Base-by-base conservation (phyloP, 1,140 invertebrate genomes). In the Pseudomyrmex flavicornis region DNA sequence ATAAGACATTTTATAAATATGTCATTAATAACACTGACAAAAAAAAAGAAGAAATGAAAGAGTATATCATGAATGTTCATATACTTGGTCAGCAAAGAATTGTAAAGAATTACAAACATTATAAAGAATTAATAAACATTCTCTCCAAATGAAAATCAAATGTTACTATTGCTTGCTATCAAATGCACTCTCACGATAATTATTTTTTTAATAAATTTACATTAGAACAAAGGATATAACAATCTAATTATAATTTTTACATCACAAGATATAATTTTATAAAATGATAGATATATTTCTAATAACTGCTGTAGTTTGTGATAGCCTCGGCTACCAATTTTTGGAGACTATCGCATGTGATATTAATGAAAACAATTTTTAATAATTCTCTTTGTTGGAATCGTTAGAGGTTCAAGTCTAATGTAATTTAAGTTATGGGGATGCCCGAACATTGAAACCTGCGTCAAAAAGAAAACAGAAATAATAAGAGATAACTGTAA, bases 121-220 rank as follows among this genome's bases (percentile, higher is more conserved):
- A 3, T 26, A 26, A 61, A 9, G 56, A 52, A 62, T 35, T 35
- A 35, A 35, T 7, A 35, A 35, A 56, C 10, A 75, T 85, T 88
- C 86, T 88, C 70, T 88, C 77, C 83, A 88, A 85, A 82, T 70
- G 70, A 73, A 88, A 17, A 65, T 82, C 20, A 15, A 50, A 13
- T 50, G n/a, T 61, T 83, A 56, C 10, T 79, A 62, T 77, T 88
- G 86, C 76, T 84, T 85, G 87, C 83, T 77, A 20, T 83, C 26
- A 52, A 80, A 59, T 88, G 61, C 86, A 85, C 76, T 88, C 12
- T 80, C 5, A 35, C n/a, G 48, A 50, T 48, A 58, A 54, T 58
- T 44, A 50, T 58, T 50, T 70, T 69, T 70, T 62, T 48, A 61
- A 69, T 56, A n/a, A 46, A 79, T 50, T 35, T 44, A 68, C 15